These are phyloP conservation scores for Pantherophis alleghaniensis DNA, from an alignment of 2,797 vertebrate genomes.

Conservation along the genomic window DNA sequence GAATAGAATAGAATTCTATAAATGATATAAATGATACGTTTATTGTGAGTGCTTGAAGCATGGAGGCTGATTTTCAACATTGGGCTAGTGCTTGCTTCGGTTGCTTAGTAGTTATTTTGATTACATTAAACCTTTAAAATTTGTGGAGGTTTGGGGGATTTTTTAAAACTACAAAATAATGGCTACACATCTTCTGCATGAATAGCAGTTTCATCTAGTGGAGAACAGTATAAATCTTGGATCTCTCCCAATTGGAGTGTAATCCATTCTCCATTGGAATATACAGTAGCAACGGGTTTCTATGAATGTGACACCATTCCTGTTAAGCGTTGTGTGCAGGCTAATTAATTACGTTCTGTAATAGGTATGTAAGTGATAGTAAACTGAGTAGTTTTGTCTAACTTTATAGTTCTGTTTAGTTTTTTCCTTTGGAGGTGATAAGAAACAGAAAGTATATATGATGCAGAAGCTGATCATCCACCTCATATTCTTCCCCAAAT, in stretches of 20 bases:
- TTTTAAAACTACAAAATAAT: neutral
- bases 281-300: neutral
- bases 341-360: neutral
- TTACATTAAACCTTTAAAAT: neutral
- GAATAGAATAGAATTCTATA: too few species aligned
- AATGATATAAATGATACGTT: too few species aligned
- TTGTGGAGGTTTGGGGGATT: neutral
- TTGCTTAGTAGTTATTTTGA: neutral
- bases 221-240: neutral
- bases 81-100: neutral
- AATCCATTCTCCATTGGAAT: neutral
- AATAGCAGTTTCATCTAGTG: neutral
- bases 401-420: neutral
- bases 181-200: neutral
- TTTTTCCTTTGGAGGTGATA: neutral
- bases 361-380: neutral
- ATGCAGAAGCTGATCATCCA: too few species aligned
- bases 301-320: neutral
- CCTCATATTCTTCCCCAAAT: neutral
- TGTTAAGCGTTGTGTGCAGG: neutral
- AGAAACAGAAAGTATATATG: too few species aligned
- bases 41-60: neutral
- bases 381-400: neutral
- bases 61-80: neutral
- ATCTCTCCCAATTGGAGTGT: neutral